Base-by-base conservation (phyloP, 2,888 invertebrate genomes). In the Drosophila anomelani region DNA sequence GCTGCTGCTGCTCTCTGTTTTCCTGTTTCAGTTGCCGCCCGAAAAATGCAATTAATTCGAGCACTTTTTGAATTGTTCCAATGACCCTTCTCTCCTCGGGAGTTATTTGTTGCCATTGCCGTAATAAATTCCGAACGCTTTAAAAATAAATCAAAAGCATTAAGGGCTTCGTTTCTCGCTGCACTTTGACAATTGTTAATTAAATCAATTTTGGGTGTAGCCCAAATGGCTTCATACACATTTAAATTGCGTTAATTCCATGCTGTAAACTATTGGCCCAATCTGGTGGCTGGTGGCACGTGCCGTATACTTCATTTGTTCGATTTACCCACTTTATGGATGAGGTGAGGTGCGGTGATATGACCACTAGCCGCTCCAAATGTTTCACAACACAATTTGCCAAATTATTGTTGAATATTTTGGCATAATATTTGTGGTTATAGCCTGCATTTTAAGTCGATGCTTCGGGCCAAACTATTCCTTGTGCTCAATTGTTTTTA, bases 21-120 rank as follows among this genome's bases (percentile, higher is more conserved):
- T 53, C 46, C 44, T 34, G 66, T 59, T 73, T 57, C 53, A 64
- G 43, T 70, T 49, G 61, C 41, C 47, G 47, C 47, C 49, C 75
- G 71, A 75, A 77, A 87, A 89, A 84, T 81, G 85, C 85, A 85
- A 85, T 85, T 85, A 89, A 85, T 84, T 87, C 80, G 69, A 82
- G 78, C 75, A 81, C 76, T 85, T 81, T 78, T 80, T 77, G 62
- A 85, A 78, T 76, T 75, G 78, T 76, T 78, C 59, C 75, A 73
- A 72, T 66, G 76, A 76, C 69, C 68, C 70, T 72, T 57, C 51
- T 23, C 26, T 41, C 26, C 29, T 9, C 26, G 43, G 13, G 13
- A 57, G 34, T 56, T 77, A 58, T 79, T 81, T 76, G 74, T 76
- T 64, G 66, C 56, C 80, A 62, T 53, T 71, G 59, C 44, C 49